Conservation (phyloP, 2,888 invertebrate genomes). For the Conomelus anceps region DNA sequence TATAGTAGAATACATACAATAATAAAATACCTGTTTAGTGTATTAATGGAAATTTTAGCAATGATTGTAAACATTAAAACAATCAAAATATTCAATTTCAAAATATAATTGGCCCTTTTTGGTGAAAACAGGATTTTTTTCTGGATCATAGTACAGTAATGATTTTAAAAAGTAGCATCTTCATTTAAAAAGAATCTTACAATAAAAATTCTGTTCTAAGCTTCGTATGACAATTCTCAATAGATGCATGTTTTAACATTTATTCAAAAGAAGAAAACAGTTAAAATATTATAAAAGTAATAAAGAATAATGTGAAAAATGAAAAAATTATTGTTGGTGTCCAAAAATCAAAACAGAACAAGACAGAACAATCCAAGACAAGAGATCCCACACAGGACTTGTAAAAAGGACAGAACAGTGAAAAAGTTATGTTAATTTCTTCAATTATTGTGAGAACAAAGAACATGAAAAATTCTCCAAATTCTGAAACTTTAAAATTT, state of each 20-base stretch:
- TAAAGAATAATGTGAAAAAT: background rate
- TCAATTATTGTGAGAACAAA: background rate
- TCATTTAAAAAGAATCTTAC: background rate
- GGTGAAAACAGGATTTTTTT: too few relatives aligned
- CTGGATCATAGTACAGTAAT: too few relatives aligned
- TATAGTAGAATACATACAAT: too few relatives aligned
- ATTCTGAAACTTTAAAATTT: background rate
- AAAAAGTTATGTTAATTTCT: background rate
- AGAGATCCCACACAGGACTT: background rate
- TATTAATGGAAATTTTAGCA: too few relatives aligned
- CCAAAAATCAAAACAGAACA: background rate
- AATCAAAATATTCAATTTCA: too few relatives aligned
- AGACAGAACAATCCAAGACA: background rate
- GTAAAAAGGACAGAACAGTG: background rate
- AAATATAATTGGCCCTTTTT: too few relatives aligned
- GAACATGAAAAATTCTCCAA: background rate
- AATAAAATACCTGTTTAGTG: too few relatives aligned
- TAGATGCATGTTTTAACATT: background rate
- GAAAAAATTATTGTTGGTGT: background rate
- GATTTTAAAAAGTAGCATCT: too few relatives aligned
- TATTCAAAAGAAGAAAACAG: background rate
- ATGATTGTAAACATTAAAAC: too few relatives aligned
- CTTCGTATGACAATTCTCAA: background rate
- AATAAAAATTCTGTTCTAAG: background rate
- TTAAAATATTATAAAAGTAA: background rate